Evolutionary conservation across 2,113 vertebrate species (phyloP).

Genomic region (Sylvia atricapilla): DNA sequence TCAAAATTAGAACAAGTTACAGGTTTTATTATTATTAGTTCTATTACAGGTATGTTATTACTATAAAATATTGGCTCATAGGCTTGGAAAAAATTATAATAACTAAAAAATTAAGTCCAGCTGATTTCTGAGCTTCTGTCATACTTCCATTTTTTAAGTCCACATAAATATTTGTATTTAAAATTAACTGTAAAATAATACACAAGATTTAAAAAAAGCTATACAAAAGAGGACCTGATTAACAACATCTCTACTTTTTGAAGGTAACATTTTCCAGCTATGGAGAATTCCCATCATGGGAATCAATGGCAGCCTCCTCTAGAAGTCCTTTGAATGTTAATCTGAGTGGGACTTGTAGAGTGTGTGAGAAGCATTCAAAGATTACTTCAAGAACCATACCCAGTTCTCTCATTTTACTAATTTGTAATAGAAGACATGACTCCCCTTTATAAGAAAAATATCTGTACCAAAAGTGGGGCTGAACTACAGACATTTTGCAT

Average conservation of each 20-base stretch:
- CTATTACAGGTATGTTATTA: neutral
- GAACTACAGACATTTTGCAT: neutral
- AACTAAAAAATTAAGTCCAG: neutral
- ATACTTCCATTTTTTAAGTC: neutral
- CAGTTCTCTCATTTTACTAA: neutral
- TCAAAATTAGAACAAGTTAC: neutral
- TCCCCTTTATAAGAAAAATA: neutral
- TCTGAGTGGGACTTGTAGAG: neutral
- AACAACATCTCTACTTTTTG: neutral
- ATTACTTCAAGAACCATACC: neutral
- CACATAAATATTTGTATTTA: neutral
- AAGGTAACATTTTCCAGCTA: neutral
- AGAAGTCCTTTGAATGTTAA: neutral
- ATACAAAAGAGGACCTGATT: neutral
- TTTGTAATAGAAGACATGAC: neutral
- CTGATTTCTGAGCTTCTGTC: neutral
- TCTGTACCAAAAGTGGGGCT: neutral
- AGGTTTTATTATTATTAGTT: neutral
- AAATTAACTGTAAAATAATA: neutral
- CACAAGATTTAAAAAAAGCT: neutral
- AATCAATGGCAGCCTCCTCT: neutral
- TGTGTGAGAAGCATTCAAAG: fast-evolving
- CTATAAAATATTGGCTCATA: neutral
- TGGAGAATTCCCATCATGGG: neutral
- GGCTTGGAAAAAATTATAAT: neutral